phyloP scores from a whole-genome alignment of 2,888 invertebrate species.

The Lissocephala sabroskyi region DNA sequence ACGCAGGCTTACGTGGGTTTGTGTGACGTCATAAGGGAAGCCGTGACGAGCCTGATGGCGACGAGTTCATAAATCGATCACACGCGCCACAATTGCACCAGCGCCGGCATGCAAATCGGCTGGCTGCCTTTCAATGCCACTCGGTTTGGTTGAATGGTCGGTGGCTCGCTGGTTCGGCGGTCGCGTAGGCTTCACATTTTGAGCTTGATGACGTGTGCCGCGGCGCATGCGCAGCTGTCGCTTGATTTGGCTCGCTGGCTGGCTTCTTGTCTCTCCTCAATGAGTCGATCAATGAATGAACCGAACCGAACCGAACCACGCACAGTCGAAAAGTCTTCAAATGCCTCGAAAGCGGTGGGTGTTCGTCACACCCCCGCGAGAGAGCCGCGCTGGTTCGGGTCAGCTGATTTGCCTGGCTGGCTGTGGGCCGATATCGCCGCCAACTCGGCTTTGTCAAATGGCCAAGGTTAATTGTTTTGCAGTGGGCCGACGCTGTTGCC shows the following conservation, averaged over 20 bases:
- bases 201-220: slow-evolving; percentile 5
- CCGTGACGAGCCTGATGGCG: slow-evolving; percentile 6
- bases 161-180: not conserved
- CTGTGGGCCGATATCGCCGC: slow-evolving; percentile 14
- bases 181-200: slow-evolving; percentile 28
- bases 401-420: slow-evolving; percentile 44
- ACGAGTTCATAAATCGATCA: slow-evolving; percentile 64
- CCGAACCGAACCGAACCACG: not conserved
- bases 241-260: slow-evolving; percentile 47
- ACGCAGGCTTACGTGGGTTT: slow-evolving; percentile 36
- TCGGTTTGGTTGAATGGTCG: not conserved
- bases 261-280: not conserved
- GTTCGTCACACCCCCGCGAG: not conserved
- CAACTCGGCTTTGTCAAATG: slow-evolving; percentile 38
- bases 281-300: slow-evolving; percentile 30
- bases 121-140: slow-evolving; percentile 45
- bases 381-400: not conserved
- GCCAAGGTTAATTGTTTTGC: slow-evolving; percentile 59
- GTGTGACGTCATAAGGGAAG: slow-evolving; percentile 42
- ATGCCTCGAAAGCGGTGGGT: not conserved
- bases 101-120: slow-evolving; percentile 45
- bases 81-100: slow-evolving; percentile 18
- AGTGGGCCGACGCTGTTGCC: slow-evolving; percentile 36
- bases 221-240: slow-evolving; percentile 25
- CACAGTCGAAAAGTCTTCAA: not conserved